A percentile compares a stretch with the other conserved stretches of the same genome.
Conservation (phyloP, 2,888 invertebrate species). For the Listrodromus nycthemerus region DNA sequence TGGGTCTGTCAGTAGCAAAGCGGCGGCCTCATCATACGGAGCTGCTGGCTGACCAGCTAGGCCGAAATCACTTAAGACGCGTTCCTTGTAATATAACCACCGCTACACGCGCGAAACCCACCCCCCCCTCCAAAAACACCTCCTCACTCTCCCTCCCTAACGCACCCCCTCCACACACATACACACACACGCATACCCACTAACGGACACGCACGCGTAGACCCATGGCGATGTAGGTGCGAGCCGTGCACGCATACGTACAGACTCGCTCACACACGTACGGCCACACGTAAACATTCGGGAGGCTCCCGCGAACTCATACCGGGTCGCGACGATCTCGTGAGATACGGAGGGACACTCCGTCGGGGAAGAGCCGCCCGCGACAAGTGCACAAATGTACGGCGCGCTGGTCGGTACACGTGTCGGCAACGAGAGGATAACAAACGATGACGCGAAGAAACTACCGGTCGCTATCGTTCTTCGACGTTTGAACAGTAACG, state of each 20-base stretch:
- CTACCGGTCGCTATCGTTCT: conserved; percentile 10
- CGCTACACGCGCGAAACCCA: conserved; percentile 73
- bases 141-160: conserved; percentile 48
- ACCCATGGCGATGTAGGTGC: conserved; percentile 3
- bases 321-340: conserved; percentile 29
- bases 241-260: conserved; percentile 63
- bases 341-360: conserved; percentile 45
- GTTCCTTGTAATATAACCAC: conserved; percentile 81
- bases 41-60: conserved; percentile 83
- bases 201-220: no score
- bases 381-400: conserved; percentile 62
- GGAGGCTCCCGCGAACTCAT: conserved; percentile 40
- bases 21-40: conserved; percentile 85
- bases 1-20: conserved; percentile 84
- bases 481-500: conserved; percentile 10
- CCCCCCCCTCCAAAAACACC: conserved; percentile 43
- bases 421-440: conserved; percentile 49
- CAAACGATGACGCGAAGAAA: conserved; percentile 51
- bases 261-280: conserved; percentile 58
- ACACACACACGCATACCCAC: conserved; percentile 67
- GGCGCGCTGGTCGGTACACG: conserved; percentile 44
- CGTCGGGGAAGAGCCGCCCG: conserved; percentile 28
- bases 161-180: conserved; percentile 39
- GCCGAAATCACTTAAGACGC: conserved; percentile 83
- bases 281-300: conserved; percentile 61